Conservation (phyloP, 2,797 vertebrate species). For the Myiothlypis coronata region DNA sequence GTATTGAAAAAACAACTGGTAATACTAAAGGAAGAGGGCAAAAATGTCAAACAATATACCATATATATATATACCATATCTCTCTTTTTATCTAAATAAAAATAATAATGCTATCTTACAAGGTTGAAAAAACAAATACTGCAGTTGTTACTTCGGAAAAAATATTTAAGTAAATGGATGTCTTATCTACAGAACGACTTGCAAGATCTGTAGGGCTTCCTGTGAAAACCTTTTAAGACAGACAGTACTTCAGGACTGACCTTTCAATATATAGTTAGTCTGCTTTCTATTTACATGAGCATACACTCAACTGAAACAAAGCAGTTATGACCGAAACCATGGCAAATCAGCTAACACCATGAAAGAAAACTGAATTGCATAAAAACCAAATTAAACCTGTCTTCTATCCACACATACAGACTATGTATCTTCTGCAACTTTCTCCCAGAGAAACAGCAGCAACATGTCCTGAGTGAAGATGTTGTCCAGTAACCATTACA, state of each 20-base stretch:
- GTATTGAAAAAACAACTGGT: background rate
- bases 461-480: background rate
- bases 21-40: background rate
- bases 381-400: background rate
- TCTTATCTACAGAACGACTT: conserved; percentile 10
- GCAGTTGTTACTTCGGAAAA: background rate
- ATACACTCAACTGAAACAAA: background rate
- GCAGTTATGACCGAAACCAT: background rate
- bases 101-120: background rate
- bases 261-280: background rate
- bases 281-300: background rate
- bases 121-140: background rate
- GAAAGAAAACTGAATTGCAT: background rate
- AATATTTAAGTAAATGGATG: conserved; percentile 2
- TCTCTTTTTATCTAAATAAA: conserved; percentile 1
- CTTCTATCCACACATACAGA: background rate
- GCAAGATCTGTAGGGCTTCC: background rate
- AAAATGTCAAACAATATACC: background rate
- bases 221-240: conserved; percentile 16
- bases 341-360: background rate
- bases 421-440: background rate
- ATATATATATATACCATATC: background rate
- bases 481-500: background rate
- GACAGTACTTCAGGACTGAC: background rate
- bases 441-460: background rate